Percentiles rank a stretch among this genome's conserved stretches.
These are phyloP conservation scores for Polyergus mexicanus DNA, from an alignment of 1,140 invertebrate genomes.

Conservation along the genomic window DNA sequence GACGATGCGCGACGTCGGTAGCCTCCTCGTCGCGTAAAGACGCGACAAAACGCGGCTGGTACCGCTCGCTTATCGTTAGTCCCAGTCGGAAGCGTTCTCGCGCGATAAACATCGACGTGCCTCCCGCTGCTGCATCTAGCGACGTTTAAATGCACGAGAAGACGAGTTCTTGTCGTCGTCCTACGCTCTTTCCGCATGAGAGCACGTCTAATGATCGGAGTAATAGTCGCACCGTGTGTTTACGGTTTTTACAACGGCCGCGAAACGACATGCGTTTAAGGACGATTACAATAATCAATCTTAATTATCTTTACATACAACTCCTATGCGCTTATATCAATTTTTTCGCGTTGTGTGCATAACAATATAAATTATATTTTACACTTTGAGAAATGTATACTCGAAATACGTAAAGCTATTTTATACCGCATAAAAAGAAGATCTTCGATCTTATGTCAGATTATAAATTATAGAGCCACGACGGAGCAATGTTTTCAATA, in stretches of 20 bases:
- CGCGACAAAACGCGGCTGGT: slow-evolving; percentile 61
- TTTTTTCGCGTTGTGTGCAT: background rate
- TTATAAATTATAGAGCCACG: background rate
- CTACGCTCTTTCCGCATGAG: slow-evolving; percentile 61
- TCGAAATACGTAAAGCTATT: background rate
- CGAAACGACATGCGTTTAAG: slow-evolving; percentile 49
- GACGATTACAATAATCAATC: slow-evolving; percentile 57
- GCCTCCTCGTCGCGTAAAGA: slow-evolving; percentile 67
- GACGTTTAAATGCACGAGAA: slow-evolving; percentile 59
- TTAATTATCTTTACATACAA: slow-evolving; percentile 37
- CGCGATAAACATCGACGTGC: slow-evolving; percentile 60
- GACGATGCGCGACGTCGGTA: slow-evolving; percentile 43
- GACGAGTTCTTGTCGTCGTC: slow-evolving; percentile 62
- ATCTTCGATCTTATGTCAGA: background rate
- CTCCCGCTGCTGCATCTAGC: slow-evolving; percentile 56
- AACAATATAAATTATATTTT: background rate
- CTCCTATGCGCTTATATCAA: background rate
- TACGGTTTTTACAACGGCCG: slow-evolving; percentile 30
- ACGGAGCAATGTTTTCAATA: background rate
- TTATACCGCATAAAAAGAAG: background rate
- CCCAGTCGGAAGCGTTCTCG: slow-evolving; percentile 51
- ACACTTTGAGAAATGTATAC: background rate
- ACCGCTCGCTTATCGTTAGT: slow-evolving; percentile 62
- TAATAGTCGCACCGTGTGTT: slow-evolving; percentile 62
- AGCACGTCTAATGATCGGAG: slow-evolving; percentile 59